These are phyloP conservation scores for Ichneumoninae sp. DNA, from an alignment of 2,888 invertebrate genomes.

Conservation along the genomic window DNA sequence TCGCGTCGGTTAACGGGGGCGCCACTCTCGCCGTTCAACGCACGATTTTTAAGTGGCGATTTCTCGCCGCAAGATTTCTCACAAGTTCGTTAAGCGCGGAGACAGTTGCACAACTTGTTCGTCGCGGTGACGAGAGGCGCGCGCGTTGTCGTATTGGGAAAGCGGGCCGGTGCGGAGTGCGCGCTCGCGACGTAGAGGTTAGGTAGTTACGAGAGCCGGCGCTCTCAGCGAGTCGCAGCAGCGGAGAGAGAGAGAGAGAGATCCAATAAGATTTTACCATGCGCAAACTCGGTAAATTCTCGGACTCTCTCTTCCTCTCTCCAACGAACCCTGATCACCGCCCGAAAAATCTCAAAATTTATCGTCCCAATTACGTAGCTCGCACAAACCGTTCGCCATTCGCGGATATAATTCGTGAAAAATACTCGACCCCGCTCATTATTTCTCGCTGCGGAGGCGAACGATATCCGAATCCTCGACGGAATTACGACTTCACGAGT, in stretches of 20 bases:
- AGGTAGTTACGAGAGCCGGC: not conserved
- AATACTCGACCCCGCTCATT: not conserved
- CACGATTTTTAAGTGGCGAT: constrained; percentile 1
- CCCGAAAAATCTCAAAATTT: constrained; percentile 56
- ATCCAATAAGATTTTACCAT: constrained; percentile 49
- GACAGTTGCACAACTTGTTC: constrained; percentile 30
- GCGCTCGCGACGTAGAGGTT: not conserved
- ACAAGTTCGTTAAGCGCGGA: constrained; percentile 21
- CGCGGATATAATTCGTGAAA: not conserved
- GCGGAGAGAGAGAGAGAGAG: not conserved
- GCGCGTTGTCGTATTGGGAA: constrained; percentile 36
- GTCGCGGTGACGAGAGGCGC: not conserved
- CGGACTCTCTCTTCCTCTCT: constrained; percentile 16
- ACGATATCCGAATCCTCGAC: constrained; percentile 38
- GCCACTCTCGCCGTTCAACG: not conserved
- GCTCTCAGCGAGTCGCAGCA: not conserved
- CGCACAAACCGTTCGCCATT: constrained; percentile 30
- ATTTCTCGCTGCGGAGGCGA: constrained; percentile 25
- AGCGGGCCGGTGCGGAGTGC: constrained; percentile 34
- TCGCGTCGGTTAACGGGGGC: constrained; percentile 1
- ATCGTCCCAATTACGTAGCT: constrained; percentile 59
- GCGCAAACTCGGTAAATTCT: constrained; percentile 28
- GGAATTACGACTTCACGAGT: constrained; percentile 38
- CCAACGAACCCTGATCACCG: constrained; percentile 16
- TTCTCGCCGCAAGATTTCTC: constrained; percentile 31